Percentiles rank a stretch among this genome's conserved stretches.
Evolutionary conservation across 2,113 vertebrate species (phyloP).

Genomic region (Balaeniceps rex): DNA sequence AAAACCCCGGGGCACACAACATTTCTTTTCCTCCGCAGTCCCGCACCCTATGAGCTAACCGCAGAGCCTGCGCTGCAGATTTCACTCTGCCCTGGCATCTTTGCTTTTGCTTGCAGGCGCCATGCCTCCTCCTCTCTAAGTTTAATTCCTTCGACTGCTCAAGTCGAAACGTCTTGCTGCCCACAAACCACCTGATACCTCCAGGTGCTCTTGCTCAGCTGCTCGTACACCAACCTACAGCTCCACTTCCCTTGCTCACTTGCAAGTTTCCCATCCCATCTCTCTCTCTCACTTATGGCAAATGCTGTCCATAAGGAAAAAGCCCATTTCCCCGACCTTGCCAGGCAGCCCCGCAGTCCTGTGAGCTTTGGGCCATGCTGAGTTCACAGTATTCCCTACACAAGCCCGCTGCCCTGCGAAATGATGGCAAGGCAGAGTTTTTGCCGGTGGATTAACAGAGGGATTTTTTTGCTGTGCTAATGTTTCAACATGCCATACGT

Average conservation of each 20-base stretch:
- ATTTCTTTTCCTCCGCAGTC: accelerated
- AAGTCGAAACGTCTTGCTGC: neutral
- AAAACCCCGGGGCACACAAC: neutral
- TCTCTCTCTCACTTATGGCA: neutral
- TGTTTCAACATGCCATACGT: neutral
- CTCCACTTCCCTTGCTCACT: neutral
- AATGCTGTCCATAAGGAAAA: accelerated
- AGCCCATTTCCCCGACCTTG: neutral
- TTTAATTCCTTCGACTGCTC: neutral
- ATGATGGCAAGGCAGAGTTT: neutral
- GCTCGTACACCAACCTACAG: accelerated
- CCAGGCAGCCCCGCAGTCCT: neutral
- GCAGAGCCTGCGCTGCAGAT: neutral
- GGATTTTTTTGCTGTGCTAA: neutral
- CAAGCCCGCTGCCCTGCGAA: neutral
- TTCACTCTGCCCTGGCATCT: neutral
- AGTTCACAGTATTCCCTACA: neutral
- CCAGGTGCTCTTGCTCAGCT: neutral
- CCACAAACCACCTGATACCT: neutral
- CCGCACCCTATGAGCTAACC: accelerated
- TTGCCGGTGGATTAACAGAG: neutral
- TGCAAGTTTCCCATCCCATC: neutral
- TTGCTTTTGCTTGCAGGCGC: neutral
- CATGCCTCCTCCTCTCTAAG: neutral
- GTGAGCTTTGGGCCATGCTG: neutral